A percentile compares a stretch with the other conserved stretches of the same genome.
These are phyloP conservation scores for Melitaea athalia DNA, from an alignment of 2,888 invertebrate species.

Conservation along the genomic window DNA sequence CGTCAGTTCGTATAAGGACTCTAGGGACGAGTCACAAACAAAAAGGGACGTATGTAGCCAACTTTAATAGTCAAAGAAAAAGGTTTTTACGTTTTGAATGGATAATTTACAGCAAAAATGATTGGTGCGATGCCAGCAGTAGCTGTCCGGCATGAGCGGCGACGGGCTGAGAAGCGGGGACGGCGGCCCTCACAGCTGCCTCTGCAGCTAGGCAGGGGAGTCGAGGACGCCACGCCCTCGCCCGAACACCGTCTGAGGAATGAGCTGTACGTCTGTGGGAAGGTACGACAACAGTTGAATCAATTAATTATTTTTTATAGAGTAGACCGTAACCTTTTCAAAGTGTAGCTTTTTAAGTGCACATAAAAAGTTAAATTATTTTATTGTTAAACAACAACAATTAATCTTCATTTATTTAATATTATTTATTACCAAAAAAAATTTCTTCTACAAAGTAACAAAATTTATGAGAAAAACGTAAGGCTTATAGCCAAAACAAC, in stretches of 20 bases:
- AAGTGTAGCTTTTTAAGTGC: no score
- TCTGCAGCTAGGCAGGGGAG: constrained; percentile 84
- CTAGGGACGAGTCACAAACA: neutral
- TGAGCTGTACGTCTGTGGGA: constrained; percentile 88
- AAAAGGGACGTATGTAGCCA: constrained; percentile 2
- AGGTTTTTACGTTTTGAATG: constrained; percentile 4
- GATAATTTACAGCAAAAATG: constrained; percentile 82
- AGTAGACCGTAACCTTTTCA: no score
- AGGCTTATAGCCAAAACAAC: no score
- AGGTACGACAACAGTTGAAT: constrained; percentile 67
- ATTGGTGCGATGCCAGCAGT: constrained; percentile 94
- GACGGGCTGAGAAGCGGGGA: constrained; percentile 87
- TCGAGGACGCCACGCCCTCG: constrained; percentile 86
- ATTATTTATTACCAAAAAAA: no score
- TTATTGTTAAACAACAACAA: no score
- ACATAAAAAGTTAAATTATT: no score
- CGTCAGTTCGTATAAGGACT: neutral
- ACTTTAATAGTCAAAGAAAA: constrained; percentile 3
- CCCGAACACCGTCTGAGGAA: constrained; percentile 83
- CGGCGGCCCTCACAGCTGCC: constrained; percentile 86
- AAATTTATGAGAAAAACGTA: no score
- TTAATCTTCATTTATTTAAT: no score
- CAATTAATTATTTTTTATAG: no score
- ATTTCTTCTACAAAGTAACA: no score
- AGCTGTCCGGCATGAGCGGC: constrained; percentile 90